phyloP scores from a whole-genome alignment of 1,140 invertebrate species.

The Ceratosolen fusciceps region DNA sequence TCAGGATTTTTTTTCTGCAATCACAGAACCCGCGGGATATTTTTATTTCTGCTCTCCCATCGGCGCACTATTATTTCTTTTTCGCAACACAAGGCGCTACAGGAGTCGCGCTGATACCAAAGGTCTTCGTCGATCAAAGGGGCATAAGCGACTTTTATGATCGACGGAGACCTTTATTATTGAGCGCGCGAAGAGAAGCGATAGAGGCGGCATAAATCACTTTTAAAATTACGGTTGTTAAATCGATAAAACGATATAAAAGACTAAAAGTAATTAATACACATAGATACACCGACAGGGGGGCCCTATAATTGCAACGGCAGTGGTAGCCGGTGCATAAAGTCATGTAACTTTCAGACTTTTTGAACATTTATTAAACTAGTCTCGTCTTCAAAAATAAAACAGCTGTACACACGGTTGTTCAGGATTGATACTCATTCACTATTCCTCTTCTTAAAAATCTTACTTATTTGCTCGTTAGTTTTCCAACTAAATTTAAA shows the following conservation, averaged over 20 bases:
- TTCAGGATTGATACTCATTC: neutral
- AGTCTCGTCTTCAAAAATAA: neutral
- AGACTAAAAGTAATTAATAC: slow-evolving; percentile 16
- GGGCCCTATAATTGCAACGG: neutral
- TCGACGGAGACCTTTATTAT: slow-evolving; percentile 16
- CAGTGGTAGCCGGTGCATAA: neutral
- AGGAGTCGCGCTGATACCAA: neutral
- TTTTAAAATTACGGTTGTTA: slow-evolving; percentile 9
- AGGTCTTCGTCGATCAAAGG: slow-evolving; percentile 15
- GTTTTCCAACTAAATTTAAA: no score
- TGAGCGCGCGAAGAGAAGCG: neutral
- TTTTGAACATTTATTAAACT: neutral
- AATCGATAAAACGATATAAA: slow-evolving; percentile 1
- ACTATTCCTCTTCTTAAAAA: no score
- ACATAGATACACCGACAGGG: neutral
- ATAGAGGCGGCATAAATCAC: slow-evolving; percentile 10
- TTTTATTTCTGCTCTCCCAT: neutral
- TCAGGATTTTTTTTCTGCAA: neutral
- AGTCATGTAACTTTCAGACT: neutral
- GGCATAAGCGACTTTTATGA: slow-evolving; percentile 11
- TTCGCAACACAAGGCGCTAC: neutral
- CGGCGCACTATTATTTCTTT: neutral
- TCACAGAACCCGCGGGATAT: neutral
- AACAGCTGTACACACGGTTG: no score
- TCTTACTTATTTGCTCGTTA: no score